phyloP scores from a whole-genome alignment of 2,888 invertebrate species.

The Sesia apiformis region DNA sequence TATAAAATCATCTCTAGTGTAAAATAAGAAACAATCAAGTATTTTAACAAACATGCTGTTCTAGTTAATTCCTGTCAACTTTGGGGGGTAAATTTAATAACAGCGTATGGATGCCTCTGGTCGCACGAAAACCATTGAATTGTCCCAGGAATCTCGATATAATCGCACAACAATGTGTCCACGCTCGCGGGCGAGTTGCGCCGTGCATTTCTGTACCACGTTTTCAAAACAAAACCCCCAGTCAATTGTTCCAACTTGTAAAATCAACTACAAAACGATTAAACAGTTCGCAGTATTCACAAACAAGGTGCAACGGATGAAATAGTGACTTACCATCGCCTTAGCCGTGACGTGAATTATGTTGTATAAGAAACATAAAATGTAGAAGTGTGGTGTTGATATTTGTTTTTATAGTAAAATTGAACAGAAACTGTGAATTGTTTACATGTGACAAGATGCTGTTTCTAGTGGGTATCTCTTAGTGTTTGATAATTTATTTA shows the following conservation, averaged over 20 bases:
- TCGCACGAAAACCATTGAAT: constrained; percentile 49
- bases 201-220: constrained; percentile 34
- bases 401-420: constrained; percentile 20
- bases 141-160: constrained; percentile 38
- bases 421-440: constrained; percentile 21
- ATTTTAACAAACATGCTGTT: no score
- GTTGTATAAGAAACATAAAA: constrained; percentile 31
- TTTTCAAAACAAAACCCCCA: constrained; percentile 63
- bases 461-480: constrained; percentile 39
- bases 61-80: no score
- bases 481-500: constrained; percentile 3
- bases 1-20: no score
- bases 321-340: constrained; percentile 18
- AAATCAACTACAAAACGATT: constrained; percentile 62
- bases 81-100: neutral
- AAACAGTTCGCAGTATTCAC: constrained; percentile 56
- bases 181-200: constrained; percentile 38
- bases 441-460: constrained; percentile 29
- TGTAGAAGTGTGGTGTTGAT: constrained; percentile 46
- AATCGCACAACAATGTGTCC: constrained; percentile 45
- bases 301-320: constrained; percentile 45
- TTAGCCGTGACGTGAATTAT: constrained; percentile 17
- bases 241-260: constrained; percentile 60
- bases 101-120: constrained; percentile 27
- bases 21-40: no score